phyloP scores from a whole-genome alignment of 2,888 invertebrate species.

The Tenthredo mesomela region DNA sequence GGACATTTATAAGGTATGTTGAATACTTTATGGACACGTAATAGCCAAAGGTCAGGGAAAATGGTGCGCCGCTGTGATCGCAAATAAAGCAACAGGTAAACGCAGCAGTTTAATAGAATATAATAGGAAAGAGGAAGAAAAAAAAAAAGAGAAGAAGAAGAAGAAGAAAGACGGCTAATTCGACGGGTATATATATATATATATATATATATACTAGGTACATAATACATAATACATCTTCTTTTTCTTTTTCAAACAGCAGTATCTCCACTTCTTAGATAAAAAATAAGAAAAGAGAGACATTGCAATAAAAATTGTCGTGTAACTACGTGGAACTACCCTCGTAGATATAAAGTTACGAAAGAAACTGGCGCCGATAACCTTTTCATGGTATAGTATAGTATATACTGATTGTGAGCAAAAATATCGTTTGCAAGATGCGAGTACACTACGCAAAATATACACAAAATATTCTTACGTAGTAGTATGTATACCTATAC shows the following conservation, averaged over 20 bases:
- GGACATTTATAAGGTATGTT: neutral
- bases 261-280: neutral
- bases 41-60: neutral
- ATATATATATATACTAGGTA: too few relatives aligned
- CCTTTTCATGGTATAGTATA: neutral
- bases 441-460: neutral
- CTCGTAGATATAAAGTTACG: neutral
- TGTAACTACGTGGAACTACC: neutral
- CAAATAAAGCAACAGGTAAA: constrained; percentile 23
- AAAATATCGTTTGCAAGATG: neutral
- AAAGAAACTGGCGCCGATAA: neutral
- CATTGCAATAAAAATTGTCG: neutral
- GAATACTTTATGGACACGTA: neutral
- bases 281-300: too few relatives aligned
- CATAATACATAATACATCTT: neutral
- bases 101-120: neutral
- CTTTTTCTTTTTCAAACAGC: neutral
- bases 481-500: too few relatives aligned
- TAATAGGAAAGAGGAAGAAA: neutral
- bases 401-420: neutral
- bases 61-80: neutral
- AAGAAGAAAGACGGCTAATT: neutral
- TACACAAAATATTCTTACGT: neutral
- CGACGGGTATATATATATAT: neutral
- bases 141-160: too few relatives aligned